phyloP scores from a whole-genome alignment of 2,113 vertebrate genomes.

The Hemibagrus wyckioides region DNA sequence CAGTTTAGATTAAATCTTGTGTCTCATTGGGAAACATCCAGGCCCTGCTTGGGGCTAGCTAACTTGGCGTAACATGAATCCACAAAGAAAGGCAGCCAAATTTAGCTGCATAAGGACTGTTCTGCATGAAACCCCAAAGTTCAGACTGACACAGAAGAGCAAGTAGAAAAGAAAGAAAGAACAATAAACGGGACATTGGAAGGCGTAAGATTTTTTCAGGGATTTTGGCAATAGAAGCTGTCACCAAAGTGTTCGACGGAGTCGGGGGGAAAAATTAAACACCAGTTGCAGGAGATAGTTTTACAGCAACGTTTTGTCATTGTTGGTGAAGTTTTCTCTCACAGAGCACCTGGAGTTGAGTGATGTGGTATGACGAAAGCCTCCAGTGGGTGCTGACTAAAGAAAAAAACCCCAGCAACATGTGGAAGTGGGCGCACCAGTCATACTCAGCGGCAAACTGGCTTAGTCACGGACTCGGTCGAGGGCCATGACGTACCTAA shows the following conservation, averaged over 20 bases:
- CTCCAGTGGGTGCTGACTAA: neutral
- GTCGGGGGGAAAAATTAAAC: slow-evolving; percentile 60
- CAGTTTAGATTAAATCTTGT: slow-evolving; percentile 40
- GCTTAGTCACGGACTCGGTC: slow-evolving; percentile 3
- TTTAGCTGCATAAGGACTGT: slow-evolving; percentile 43
- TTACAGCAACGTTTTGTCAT: slow-evolving; percentile 46
- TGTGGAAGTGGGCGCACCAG: neutral
- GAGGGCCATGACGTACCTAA: neutral
- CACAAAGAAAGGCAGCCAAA: slow-evolving; percentile 39
- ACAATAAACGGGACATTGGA: neutral
- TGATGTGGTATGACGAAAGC: neutral
- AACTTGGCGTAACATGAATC: slow-evolving; percentile 64
- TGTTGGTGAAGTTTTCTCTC: slow-evolving; percentile 36
- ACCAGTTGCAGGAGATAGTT: slow-evolving; percentile 55
- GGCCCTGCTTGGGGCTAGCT: slow-evolving; percentile 41
- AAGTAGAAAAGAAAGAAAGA: neutral
- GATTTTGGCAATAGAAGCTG: slow-evolving; percentile 61
- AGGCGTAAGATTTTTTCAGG: slow-evolving; percentile 40
- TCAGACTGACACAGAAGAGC: slow-evolving; percentile 22
- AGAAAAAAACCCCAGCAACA: neutral
- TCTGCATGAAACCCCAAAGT: slow-evolving; percentile 22
- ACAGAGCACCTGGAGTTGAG: neutral
- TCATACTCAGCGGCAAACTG: neutral
- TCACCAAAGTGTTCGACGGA: slow-evolving; percentile 52
- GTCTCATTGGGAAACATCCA: slow-evolving; percentile 61